These are phyloP conservation scores for Ericerus pela DNA, from an alignment of 1,140 invertebrate species.

Conservation along the genomic window DNA sequence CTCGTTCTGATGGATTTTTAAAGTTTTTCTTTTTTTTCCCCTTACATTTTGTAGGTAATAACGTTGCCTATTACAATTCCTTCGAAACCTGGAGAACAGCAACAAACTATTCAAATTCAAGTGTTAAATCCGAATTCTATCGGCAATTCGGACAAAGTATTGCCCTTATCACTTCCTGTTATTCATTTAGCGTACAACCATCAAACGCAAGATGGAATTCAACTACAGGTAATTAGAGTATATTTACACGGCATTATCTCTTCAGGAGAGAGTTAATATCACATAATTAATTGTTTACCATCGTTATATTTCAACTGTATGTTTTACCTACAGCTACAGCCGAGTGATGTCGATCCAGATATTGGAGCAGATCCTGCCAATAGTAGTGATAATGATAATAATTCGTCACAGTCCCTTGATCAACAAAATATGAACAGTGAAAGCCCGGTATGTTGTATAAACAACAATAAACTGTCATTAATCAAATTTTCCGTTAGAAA, in stretches of 20 bases:
- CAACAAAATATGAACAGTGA: slow-evolving; percentile 1
- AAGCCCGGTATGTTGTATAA: not conserved
- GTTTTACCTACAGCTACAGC: not conserved
- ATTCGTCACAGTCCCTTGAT: not conserved
- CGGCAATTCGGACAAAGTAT: slow-evolving; percentile 17
- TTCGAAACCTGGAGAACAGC: slow-evolving; percentile 47
- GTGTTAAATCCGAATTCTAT: slow-evolving; percentile 42
- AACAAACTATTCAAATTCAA: slow-evolving; percentile 61
- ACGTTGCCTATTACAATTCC: slow-evolving; percentile 57
- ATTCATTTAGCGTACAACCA: slow-evolving; percentile 48
- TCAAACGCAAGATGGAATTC: slow-evolving; percentile 38
- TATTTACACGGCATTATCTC: too few relatives aligned
- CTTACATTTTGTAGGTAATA: slow-evolving; percentile 44
- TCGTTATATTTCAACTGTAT: not conserved
- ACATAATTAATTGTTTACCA: not conserved
- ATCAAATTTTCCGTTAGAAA: too few relatives aligned
- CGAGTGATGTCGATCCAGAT: not conserved
- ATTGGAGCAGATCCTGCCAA: not conserved
- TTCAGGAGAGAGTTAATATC: too few relatives aligned
- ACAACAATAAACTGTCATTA: too few relatives aligned
- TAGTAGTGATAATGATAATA: slow-evolving; percentile 9
- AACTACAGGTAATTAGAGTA: slow-evolving; percentile 32
- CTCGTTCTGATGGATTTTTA: too few relatives aligned
- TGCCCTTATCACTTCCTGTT: slow-evolving; percentile 36
- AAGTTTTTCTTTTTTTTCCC: too few relatives aligned